A percentile compares a stretch with the other conserved stretches of the same genome.
phyloP scores from a whole-genome alignment of 2,888 invertebrate genomes.

The Agapostemon virescens region DNA sequence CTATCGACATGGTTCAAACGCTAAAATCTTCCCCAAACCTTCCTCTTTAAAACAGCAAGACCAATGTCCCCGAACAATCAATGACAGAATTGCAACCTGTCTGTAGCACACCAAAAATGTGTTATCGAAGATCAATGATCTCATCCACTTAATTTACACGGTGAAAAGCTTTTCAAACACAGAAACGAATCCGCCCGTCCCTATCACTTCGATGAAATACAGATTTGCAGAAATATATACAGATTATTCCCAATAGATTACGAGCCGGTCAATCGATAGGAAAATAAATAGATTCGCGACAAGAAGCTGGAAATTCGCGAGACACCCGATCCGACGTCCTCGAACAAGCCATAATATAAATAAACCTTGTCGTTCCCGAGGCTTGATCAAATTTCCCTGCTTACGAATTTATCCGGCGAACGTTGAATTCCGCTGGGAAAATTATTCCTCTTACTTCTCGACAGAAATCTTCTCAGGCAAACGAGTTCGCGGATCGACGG shows the following conservation, averaged over 20 bases:
- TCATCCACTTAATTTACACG: no score
- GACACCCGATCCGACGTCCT: neutral
- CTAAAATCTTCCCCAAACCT: no score
- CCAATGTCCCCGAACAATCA: no score
- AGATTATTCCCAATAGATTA: neutral
- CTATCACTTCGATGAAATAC: neutral
- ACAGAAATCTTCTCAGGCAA: conserved; percentile 52
- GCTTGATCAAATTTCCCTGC: conserved; percentile 28
- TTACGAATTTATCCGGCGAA: conserved; percentile 40
- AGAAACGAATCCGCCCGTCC: neutral
- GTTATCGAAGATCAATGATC: no score
- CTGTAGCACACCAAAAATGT: no score
- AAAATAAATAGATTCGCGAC: neutral
- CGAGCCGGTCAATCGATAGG: neutral
- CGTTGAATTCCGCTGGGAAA: conserved; percentile 41
- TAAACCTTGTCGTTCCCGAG: conserved; percentile 12
- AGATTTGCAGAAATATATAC: neutral
- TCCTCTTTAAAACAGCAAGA: no score
- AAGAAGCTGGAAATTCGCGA: neutral
- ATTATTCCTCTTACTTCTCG: conserved; percentile 39
- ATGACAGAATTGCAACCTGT: no score
- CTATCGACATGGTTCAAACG: no score
- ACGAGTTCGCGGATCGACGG: conserved; percentile 60
- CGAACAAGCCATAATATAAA: conserved; percentile 35
- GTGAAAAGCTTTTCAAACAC: neutral